Base-by-base conservation (phyloP, 2,113 vertebrate genomes). In the Pelmatolapia mariae region DNA sequence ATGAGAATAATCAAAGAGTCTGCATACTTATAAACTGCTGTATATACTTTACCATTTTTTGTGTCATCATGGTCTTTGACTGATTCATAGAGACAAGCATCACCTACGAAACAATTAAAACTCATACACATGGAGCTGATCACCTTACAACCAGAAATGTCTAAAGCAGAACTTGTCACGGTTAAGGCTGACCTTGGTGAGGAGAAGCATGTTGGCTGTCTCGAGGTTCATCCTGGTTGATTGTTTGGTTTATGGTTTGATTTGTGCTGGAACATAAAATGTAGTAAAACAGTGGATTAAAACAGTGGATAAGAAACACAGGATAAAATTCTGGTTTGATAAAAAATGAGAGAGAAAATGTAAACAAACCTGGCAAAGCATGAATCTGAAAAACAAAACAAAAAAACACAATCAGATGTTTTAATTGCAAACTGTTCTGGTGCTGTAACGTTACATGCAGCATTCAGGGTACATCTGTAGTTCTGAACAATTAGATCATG, bases 71-170 rank as follows among this genome's bases (percentile, higher is more conserved):
- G 31, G 18, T 63, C 18, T 63, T 36, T 63, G 10, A 36, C 59
- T 63, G 59, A 12, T 40, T 71, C 63, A 40, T 71, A 40, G n/a
- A 71, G n/a, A 71, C 63, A 71, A 43, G 11, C 12, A 2, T 71
- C n/a, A 0, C 36, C 36, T 43, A 22, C 0, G 0, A 71, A 71
- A 71, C 63, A 71, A 24, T 24, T 15, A 71, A 24, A 24, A 40
- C 36, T 40, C 4, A 13, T 68, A 40, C 4, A 45, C 31, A 45
- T 50, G 24, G 3, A n/a, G 54, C 13, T 10, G 12, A 24, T 38
- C 63, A 68, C 7, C 36, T 9, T 68, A 4, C 0, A 40, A 68
- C 0, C 63, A 68, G 63, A 68, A 68, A 0, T 1, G 36, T 43
- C 19, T 9, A 43, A 40, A 71, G 36, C 38, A 24, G 3, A 43